Evolutionary conservation across 2,888 invertebrate species (phyloP), one percentile per base, ranked within the genome.

Genomic region (Baronia brevicornis): DNA sequence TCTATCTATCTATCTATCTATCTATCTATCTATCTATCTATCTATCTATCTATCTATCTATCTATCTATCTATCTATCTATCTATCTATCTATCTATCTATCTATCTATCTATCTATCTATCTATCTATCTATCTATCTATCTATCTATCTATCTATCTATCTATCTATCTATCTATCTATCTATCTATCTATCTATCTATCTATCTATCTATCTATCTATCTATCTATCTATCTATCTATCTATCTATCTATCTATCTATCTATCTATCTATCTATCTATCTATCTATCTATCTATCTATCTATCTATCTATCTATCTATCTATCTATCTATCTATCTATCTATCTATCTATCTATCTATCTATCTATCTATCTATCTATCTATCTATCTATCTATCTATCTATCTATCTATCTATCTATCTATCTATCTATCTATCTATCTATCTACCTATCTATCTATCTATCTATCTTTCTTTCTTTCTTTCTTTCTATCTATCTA

Each of bases 401-500:
- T 15, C 15, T 15, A 15, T 15, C 15, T 15, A 15, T 15, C 15
- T 15, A 15, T 15, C 15, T 15, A 15, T 15, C 15, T 15, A 15
- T 15, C 15, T 15, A 15, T 13, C 14, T 13, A 25, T 25, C 25
- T 25, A 25, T 25, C 25, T 25, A 25, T 25, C 14, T 25, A 25
- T 13, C 25, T 25, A 28, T 8, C 15, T 15, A 15, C 5, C 15
- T 15, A 15, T 15, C 15, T 15, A 15, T 15, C 15, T 15, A 15
- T 15, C 25, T 13, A 25, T 25, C 25, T 25, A 25, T 25, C 25
- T 25, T 18, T 18, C 18, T 28, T 18, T 18, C 18, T 28, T 18
- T 28, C 18, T 28, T 18, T 18, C 18, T 18, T 18, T 28, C 18
- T 28, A 28, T 28, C 18, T 28, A 28, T 28, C 18, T 28, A 28